A percentile compares a stretch with the other conserved stretches of the same genome.
phyloP scores from a whole-genome alignment of 2,888 invertebrate species.

The Dynastes grantii region DNA sequence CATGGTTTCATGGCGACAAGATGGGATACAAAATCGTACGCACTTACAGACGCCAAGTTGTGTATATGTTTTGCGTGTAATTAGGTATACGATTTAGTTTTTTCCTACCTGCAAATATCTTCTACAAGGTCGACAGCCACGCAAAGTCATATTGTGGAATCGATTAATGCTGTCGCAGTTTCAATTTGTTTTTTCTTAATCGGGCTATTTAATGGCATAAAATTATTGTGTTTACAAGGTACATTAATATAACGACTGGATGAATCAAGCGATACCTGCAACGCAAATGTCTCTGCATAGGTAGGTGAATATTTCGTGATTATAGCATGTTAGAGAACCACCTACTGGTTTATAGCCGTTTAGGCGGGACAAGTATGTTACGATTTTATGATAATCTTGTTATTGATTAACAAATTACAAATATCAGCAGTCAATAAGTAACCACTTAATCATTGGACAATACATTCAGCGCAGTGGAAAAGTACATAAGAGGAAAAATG shows the following conservation, averaged over 20 bases:
- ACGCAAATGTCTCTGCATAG: not conserved
- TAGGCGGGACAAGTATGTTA: slow-evolving; percentile 6
- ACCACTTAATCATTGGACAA: not conserved
- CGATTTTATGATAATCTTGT: not conserved
- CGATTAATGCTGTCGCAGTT: slow-evolving; percentile 16
- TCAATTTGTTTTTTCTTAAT: slow-evolving; percentile 11
- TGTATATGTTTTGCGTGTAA: not conserved
- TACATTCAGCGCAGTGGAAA: no score
- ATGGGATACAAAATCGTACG: not conserved
- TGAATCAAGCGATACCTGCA: slow-evolving; percentile 7
- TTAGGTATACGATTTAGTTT: slow-evolving; percentile 17
- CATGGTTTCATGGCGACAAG: not conserved
- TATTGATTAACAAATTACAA: not conserved
- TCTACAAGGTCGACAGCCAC: slow-evolving; percentile 12
- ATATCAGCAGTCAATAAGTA: not conserved
- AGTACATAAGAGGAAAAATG: no score
- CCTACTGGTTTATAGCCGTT: slow-evolving; percentile 18
- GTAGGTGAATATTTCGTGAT: slow-evolving; percentile 6
- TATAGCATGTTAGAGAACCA: not conserved
- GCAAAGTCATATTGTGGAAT: slow-evolving; percentile 6
- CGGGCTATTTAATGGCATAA: not conserved
- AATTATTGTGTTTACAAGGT: slow-evolving; percentile 18
- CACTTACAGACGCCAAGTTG: not conserved
- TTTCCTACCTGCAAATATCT: slow-evolving; percentile 19
- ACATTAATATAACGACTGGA: slow-evolving; percentile 20